A percentile compares a stretch with the other conserved stretches of the same genome.
Conservation (phyloP, 2,113 vertebrate genomes). For the Neomonachus schauinslandi region DNA sequence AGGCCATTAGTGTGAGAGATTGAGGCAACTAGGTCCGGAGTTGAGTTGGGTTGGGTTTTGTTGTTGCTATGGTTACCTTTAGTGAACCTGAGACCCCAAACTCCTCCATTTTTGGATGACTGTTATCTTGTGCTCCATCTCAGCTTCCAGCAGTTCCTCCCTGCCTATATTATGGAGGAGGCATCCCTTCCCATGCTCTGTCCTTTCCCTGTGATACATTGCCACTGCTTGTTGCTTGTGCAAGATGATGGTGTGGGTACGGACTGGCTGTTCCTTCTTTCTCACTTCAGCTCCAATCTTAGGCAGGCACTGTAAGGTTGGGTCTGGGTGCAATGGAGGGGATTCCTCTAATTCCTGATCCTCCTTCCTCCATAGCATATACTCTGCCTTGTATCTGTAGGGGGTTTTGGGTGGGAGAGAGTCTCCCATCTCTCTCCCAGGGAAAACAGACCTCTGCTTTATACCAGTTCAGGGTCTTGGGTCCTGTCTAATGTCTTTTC, state of each 20-base stretch:
- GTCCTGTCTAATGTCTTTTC: not conserved
- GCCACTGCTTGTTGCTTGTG: not conserved
- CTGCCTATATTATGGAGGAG: not conserved
- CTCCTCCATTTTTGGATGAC: not conserved
- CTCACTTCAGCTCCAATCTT: not conserved
- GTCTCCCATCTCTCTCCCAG: not conserved
- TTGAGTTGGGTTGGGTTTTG: not conserved
- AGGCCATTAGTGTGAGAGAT: not conserved
- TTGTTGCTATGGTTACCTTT: not conserved
- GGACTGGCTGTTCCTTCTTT: not conserved
- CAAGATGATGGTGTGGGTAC: too few species aligned
- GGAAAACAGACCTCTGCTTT: not conserved
- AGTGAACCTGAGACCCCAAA: not conserved
- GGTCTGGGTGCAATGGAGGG: not conserved
- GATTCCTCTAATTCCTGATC: accelerated
- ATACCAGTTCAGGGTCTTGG: not conserved
- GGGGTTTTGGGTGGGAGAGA: not conserved
- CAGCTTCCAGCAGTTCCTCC: not conserved
- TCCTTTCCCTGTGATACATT: not conserved
- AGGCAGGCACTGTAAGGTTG: not conserved
- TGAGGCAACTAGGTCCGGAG: not conserved
- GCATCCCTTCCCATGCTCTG: not conserved
- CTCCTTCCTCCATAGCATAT: not conserved
- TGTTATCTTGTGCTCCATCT: not conserved
- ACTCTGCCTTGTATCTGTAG: not conserved